phyloP scores from a whole-genome alignment of 2,797 vertebrate species.

The Mycteria americana region DNA sequence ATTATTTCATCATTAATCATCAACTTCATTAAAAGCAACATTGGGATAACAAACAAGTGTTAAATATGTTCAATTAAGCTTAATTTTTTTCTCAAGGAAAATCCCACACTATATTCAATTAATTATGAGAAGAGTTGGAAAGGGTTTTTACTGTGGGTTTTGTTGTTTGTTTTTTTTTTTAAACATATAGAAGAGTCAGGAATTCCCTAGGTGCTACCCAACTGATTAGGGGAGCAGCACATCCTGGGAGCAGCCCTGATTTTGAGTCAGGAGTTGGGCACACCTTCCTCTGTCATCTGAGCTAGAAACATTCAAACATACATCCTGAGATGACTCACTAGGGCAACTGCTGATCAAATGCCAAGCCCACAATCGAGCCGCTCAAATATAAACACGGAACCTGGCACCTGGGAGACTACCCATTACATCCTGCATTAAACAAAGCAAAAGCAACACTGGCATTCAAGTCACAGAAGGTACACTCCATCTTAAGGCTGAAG shows the following conservation, averaged over 20 bases:
- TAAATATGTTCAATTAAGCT: background rate
- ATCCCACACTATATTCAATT: background rate
- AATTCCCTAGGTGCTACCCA: background rate
- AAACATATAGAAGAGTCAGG: fast-evolving
- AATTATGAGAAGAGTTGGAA: background rate
- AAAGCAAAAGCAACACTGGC: background rate
- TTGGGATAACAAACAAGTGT: background rate
- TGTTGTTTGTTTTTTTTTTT: background rate
- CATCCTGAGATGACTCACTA: background rate
- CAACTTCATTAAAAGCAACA: slow-evolving; percentile 37
- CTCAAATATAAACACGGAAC: background rate
- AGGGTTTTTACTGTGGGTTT: background rate
- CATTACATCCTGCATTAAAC: background rate
- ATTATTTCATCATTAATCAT: background rate
- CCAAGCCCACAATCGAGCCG: fast-evolving
- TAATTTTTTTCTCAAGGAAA: background rate
- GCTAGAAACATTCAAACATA: background rate
- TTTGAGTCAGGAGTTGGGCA: background rate
- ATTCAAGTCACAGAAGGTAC: background rate
- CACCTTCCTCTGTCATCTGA: background rate
- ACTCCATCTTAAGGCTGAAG: background rate
- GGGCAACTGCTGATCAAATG: background rate
- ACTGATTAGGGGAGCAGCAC: background rate
- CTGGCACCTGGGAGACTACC: background rate
- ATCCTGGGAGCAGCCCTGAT: background rate